Conservation (phyloP, 2,797 vertebrate genomes). For the Sebastes diaconus region DNA sequence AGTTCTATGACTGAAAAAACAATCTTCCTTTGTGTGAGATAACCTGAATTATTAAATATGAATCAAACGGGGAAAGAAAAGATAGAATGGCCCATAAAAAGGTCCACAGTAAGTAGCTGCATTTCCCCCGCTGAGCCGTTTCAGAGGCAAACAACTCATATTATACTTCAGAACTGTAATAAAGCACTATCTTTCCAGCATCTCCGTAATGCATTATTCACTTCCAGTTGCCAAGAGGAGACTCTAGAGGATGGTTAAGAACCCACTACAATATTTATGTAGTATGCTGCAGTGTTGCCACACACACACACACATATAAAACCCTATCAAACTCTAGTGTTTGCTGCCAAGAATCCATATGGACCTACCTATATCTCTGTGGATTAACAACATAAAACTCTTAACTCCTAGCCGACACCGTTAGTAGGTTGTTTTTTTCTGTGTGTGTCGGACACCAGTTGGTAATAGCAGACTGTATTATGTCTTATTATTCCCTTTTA, state of each 20-base stretch:
- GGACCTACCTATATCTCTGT: slow-evolving; percentile 21
- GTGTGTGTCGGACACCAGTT: background rate
- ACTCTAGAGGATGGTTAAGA: slow-evolving; percentile 82
- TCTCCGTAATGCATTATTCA: slow-evolving; percentile 83
- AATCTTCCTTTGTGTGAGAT: slow-evolving; percentile 38
- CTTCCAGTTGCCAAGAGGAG: slow-evolving; percentile 77
- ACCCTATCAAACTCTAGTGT: slow-evolving; percentile 46
- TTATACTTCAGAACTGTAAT: slow-evolving; percentile 76
- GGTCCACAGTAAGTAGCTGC: slow-evolving; percentile 50
- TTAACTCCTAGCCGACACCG: background rate
- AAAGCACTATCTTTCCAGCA: slow-evolving; percentile 77
- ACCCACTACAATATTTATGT: slow-evolving; percentile 83
- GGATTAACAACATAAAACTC: slow-evolving; percentile 35
- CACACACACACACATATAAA: slow-evolving; percentile 18
- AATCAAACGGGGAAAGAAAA: slow-evolving; percentile 54
- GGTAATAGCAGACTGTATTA: slow-evolving; percentile 7
- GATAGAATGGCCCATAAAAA: slow-evolving; percentile 60
- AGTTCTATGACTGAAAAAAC: slow-evolving; percentile 37
- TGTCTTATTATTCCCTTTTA: slow-evolving; percentile 41
- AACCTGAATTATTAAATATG: slow-evolving; percentile 67
- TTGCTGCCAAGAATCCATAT: slow-evolving; percentile 40
- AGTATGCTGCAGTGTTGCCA: slow-evolving; percentile 64
- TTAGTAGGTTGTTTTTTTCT: background rate
- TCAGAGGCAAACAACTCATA: slow-evolving; percentile 72
- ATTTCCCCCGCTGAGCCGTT: slow-evolving; percentile 64